These are phyloP conservation scores for Camptogramma bilineatum DNA, from an alignment of 2,888 invertebrate species.

Conservation along the genomic window DNA sequence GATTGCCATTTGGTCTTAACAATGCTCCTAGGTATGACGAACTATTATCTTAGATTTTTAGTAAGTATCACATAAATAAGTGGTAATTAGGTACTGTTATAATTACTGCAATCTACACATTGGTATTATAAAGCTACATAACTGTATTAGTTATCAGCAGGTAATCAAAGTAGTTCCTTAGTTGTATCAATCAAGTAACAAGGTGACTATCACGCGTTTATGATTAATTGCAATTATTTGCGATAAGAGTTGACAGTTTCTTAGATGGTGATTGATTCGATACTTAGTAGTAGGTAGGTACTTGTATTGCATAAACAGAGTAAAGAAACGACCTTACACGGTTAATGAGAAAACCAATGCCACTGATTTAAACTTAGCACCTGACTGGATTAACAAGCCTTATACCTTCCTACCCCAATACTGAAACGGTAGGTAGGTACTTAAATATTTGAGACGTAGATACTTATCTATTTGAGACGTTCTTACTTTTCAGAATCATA, in stretches of 20 bases:
- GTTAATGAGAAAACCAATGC: conserved; percentile 14
- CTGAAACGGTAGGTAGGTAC: no score
- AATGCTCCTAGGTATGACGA: neutral
- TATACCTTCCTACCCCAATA: no score
- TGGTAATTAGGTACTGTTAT: no score
- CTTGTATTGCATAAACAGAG: conserved; percentile 20
- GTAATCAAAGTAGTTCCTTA: neutral
- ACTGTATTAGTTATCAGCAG: neutral
- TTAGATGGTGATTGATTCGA: conserved; percentile 17
- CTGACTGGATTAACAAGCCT: conserved; percentile 15
- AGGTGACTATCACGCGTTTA: conserved; percentile 28
- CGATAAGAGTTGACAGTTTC: conserved; percentile 17
- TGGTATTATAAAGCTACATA: neutral
- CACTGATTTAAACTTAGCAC: neutral
- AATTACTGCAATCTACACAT: neutral
- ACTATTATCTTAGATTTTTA: no score
- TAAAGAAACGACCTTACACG: conserved; percentile 21
- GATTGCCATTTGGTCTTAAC: conserved; percentile 3
- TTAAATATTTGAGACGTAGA: no score
- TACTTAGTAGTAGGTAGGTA: conserved; percentile 9
- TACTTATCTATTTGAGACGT: no score
- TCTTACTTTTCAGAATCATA: no score
- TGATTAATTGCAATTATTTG: conserved; percentile 13
- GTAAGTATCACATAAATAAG: no score
- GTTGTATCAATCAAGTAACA: neutral